These are phyloP conservation scores for Sylvia borin DNA, from an alignment of 2,797 vertebrate species.

Conservation along the genomic window DNA sequence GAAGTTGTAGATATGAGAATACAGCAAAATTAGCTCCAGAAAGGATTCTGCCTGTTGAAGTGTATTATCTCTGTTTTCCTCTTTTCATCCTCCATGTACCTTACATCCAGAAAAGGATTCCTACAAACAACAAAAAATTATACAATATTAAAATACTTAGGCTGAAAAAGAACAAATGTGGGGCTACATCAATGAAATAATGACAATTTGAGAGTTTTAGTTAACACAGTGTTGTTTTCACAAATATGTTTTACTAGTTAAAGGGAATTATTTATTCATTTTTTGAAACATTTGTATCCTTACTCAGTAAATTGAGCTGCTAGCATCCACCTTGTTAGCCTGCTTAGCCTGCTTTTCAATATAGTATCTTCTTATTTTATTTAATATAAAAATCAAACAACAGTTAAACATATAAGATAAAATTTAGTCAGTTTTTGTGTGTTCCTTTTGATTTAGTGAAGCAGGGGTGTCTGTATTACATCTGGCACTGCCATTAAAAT, in stretches of 20 bases:
- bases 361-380: background rate
- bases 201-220: background rate
- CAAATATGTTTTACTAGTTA: background rate
- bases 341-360: background rate
- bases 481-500: slow-evolving; percentile 42
- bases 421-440: background rate
- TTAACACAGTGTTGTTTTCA: background rate
- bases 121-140: background rate
- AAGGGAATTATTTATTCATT: background rate
- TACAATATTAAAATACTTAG: background rate
- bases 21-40: background rate
- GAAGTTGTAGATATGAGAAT: background rate
- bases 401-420: background rate
- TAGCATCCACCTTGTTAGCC: background rate
- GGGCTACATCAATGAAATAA: background rate
- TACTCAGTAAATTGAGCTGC: background rate
- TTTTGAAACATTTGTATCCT: background rate
- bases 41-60: background rate
- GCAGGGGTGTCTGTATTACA: background rate
- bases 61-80: background rate
- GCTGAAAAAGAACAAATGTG: background rate
- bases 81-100: background rate
- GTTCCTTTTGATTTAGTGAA: slow-evolving; percentile 24
- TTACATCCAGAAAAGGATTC: background rate
- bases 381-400: background rate